Percentiles rank a stretch among this genome's conserved stretches.
phyloP scores from a whole-genome alignment of 2,113 vertebrate species.

The Zapus hudsonius region DNA sequence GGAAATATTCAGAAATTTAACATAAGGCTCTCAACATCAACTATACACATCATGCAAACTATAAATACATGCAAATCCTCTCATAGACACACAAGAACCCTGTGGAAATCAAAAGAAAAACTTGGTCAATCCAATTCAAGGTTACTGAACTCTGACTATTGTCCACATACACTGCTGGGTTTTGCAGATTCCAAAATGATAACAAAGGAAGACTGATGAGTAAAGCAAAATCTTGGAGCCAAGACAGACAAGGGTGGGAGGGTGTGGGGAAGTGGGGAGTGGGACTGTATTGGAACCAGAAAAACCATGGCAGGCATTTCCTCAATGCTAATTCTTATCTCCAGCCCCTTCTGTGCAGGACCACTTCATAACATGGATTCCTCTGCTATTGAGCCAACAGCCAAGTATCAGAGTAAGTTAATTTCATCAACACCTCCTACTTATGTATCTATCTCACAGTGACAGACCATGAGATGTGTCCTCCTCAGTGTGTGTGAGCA shows the following conservation, averaged over 20 bases:
- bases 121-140: background rate
- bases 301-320: background rate
- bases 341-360: background rate
- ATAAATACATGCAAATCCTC: background rate
- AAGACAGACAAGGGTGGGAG: too few relatives aligned
- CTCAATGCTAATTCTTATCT: background rate
- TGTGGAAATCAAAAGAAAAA: background rate
- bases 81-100: background rate
- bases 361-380: background rate
- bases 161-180: background rate
- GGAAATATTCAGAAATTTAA: background rate
- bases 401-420: background rate
- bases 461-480: background rate
- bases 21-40: background rate
- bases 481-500: background rate
- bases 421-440: conserved; percentile 5
- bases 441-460: background rate
- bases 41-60: background rate
- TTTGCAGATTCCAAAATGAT: conserved; percentile 8
- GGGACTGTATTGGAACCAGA: background rate
- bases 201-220: background rate
- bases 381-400: background rate
- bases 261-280: background rate
- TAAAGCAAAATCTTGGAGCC: background rate
- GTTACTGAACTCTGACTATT: background rate